These are phyloP conservation scores for Arenicola marina DNA, from an alignment of 2,888 invertebrate genomes.

Conservation along the genomic window DNA sequence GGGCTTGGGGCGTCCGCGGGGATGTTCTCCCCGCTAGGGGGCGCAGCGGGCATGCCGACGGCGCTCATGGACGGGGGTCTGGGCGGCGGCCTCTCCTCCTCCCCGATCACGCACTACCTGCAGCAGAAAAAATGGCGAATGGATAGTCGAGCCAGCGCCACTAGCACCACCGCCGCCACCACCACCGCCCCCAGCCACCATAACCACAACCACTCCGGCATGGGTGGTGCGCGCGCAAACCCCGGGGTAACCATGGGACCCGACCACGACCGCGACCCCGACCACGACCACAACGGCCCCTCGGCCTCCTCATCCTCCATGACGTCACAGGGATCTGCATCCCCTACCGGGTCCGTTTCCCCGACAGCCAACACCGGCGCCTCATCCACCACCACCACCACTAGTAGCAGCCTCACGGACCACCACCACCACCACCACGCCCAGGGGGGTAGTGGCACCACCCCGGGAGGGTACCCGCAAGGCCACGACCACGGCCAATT, in stretches of 20 bases:
- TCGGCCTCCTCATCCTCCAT: too few relatives aligned
- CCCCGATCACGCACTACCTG: slow-evolving; percentile 4
- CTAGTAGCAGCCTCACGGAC: background rate
- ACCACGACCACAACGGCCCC: too few relatives aligned
- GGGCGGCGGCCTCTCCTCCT: background rate
- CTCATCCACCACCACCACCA: background rate
- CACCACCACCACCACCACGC: background rate
- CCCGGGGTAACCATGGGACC: too few relatives aligned
- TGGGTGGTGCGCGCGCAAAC: too few relatives aligned
- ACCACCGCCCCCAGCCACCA: background rate
- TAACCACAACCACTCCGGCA: too few relatives aligned
- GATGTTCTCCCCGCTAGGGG: background rate
- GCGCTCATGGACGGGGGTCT: background rate
- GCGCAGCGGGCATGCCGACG: background rate
- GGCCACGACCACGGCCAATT: too few relatives aligned
- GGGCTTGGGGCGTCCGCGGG: background rate
- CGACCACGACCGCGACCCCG: too few relatives aligned
- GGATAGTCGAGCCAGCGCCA: background rate
- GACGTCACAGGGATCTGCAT: too few relatives aligned
- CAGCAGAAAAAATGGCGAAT: slow-evolving; percentile 2
- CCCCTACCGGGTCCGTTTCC: too few relatives aligned
- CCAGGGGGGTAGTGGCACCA: background rate
- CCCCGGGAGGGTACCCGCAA: too few relatives aligned
- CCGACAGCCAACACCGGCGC: background rate
- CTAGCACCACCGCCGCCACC: background rate